A percentile compares a stretch with the other conserved stretches of the same genome.
Evolutionary conservation across 2,113 vertebrate species (phyloP).

Genomic region (Puffinus mauretanicus): DNA sequence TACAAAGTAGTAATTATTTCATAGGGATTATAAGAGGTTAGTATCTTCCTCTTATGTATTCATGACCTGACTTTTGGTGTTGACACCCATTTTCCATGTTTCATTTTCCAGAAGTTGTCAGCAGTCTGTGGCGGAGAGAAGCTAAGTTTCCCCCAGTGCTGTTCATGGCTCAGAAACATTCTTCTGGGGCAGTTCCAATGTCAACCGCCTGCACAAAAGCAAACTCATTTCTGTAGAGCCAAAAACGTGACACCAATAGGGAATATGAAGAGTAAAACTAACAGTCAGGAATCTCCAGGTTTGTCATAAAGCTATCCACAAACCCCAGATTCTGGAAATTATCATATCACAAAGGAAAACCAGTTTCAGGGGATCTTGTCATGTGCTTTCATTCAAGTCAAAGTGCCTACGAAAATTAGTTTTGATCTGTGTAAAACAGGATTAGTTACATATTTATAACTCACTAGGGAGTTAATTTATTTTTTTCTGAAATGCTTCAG

Average conservation of each 20-base stretch:
- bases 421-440: not conserved
- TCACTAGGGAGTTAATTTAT: not conserved
- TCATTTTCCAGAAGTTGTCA: not conserved
- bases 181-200: not conserved
- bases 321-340: not conserved
- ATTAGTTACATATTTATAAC: not conserved
- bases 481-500: not conserved
- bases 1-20: not conserved
- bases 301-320: not conserved
- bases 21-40: not conserved
- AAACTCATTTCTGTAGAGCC: not conserved
- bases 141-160: rapidly evolving
- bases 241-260: not conserved
- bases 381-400: not conserved
- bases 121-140: not conserved
- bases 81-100: not conserved
- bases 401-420: not conserved
- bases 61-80: not conserved
- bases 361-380: not conserved
- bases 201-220: not conserved
- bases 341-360: not conserved
- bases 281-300: not conserved
- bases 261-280: not conserved
- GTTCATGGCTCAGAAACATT: not conserved
- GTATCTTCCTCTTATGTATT: not conserved